These are phyloP conservation scores for Turdus rufiventris DNA, from an alignment of 2,113 vertebrate genomes.

Conservation along the genomic window DNA sequence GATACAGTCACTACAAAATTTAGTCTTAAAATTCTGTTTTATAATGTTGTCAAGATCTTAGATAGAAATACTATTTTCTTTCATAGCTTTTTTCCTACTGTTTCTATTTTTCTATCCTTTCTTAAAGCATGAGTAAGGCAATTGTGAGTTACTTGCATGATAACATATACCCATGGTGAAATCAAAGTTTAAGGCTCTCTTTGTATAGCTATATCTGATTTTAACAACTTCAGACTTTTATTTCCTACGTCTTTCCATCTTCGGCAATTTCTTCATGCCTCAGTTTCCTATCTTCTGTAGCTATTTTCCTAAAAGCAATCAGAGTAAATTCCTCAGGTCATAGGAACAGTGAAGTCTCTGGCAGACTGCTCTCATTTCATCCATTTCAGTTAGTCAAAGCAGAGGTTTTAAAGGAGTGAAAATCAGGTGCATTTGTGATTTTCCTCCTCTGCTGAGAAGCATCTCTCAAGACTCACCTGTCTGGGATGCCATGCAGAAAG, in stretches of 20 bases:
- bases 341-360: neutral
- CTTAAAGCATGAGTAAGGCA: neutral
- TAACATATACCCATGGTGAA: neutral
- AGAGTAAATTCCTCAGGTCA: neutral
- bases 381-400: neutral
- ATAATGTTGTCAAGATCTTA: neutral
- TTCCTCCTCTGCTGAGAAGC: neutral
- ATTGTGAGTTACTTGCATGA: neutral
- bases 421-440: neutral
- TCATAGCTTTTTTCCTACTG: neutral
- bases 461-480: neutral
- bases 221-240: neutral
- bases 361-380: neutral
- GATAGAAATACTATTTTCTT: neutral
- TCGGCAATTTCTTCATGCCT: neutral
- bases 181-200: neutral
- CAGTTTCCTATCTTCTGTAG: neutral
- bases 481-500: neutral
- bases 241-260: neutral
- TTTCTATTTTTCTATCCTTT: neutral
- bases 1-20: neutral
- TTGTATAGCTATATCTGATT: neutral
- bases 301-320: neutral
- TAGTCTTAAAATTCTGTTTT: neutral
- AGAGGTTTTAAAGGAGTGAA: neutral